Base-by-base conservation (phyloP, 2,888 invertebrate genomes). In the Hemaris fuciformis region DNA sequence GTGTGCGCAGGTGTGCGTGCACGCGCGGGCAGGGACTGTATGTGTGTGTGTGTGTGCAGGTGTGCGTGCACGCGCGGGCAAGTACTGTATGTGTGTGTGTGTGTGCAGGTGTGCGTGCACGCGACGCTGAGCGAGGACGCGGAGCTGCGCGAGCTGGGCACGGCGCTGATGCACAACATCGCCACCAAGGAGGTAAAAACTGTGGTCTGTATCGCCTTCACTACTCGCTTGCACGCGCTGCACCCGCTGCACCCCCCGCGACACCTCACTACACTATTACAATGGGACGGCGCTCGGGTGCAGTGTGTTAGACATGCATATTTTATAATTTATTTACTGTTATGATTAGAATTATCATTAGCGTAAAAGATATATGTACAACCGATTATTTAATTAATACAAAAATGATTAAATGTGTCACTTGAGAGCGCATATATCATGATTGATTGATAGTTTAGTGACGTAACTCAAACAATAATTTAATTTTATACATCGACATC, bases 121-220 rank as follows among this genome's bases (percentile, higher is more conserved):
- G 95, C 96, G 66, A 87, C 97, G 70, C 94, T 98, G 42, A 95
- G 96, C 20, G 95, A 96, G 65, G 94, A 94, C 62, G 85, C 93
- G 15, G 94, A 93, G 69, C 90, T 98, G 73, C 96, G 97, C 81
- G 96, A 97, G 70, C 92, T 95, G 68, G 98, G 98, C 67, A 95
- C 97, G 1, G 97, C 97, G 74, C 96, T 98, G 69, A 94, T 98
- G 74, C 96, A 97, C 93, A 98, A 98, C 91, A 93, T 98, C 77
- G 97, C 97, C 85, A 96, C 97, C 94, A 98, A 98, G 96, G 98
- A 98, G 96, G 98, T 98, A 94, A 98, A 98, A 95, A 97, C 98
- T 88, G 98, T 98, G 97, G 98, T 98, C 95, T 94, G 97, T 96
- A 96, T 95, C 94, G 48, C 46, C 59, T 25, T 31, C 45, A 81